Conservation (phyloP, 2,797 vertebrate species). For the Cirrhinus molitorella region DNA sequence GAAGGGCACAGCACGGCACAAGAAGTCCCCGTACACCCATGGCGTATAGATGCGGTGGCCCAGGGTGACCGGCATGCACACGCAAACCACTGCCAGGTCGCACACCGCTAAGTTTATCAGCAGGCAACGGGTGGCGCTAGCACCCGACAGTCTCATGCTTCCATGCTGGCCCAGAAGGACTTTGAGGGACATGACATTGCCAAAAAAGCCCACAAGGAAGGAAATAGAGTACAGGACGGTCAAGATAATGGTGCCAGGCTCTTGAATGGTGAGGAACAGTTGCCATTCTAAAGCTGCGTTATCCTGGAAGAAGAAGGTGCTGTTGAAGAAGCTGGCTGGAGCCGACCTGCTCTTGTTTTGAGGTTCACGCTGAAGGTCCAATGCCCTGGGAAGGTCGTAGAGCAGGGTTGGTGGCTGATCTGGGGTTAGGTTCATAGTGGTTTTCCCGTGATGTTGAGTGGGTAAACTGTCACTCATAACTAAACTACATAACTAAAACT, state of each 20-base stretch:
- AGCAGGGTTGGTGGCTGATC: constrained; percentile 50
- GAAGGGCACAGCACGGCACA: constrained; percentile 88
- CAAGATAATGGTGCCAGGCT: constrained; percentile 83
- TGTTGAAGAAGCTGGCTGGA: constrained; percentile 48
- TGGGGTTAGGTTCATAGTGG: constrained; percentile 69
- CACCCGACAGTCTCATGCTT: constrained; percentile 75
- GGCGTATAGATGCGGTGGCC: constrained; percentile 89
- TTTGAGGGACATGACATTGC: constrained; percentile 87
- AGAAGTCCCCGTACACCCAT: constrained; percentile 91
- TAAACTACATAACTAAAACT: constrained; percentile 12
- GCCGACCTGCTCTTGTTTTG: background rate
- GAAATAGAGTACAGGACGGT: constrained; percentile 82
- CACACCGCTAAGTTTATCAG: constrained; percentile 89
- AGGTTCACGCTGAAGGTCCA: constrained; percentile 27
- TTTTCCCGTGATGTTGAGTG: background rate
- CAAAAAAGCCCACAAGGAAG: constrained; percentile 83
- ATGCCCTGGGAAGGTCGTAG: constrained; percentile 1
- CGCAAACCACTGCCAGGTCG: constrained; percentile 89
- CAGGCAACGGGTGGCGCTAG: constrained; percentile 86
- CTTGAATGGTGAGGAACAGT: constrained; percentile 83
- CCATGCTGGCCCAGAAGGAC: constrained; percentile 81
- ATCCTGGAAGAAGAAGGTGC: constrained; percentile 64
- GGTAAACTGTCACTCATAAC: background rate
- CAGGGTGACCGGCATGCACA: constrained; percentile 90
- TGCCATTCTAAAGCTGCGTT: constrained; percentile 82